A percentile compares a stretch with the other conserved stretches of the same genome.
Evolutionary conservation across 2,888 invertebrate species (phyloP).

Genomic region (Melipona beecheii): DNA sequence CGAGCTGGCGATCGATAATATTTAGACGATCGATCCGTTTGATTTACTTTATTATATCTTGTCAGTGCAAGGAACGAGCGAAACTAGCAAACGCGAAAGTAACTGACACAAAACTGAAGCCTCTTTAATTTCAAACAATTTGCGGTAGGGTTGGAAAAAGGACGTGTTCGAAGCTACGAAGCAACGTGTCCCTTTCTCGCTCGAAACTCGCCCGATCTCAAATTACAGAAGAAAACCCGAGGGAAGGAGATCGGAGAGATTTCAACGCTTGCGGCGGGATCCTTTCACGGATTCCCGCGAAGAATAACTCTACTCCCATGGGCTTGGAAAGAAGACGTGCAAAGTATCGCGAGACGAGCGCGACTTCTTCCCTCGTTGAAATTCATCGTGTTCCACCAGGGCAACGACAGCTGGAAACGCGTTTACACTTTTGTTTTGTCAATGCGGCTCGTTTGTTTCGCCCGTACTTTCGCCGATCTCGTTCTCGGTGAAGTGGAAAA

Average conservation of each 20-base stretch:
- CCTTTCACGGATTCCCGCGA: slow-evolving; percentile 44
- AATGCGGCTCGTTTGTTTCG: slow-evolving; percentile 41
- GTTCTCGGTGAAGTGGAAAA: neutral
- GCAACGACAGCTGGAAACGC: slow-evolving; percentile 31
- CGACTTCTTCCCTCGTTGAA: slow-evolving; percentile 49
- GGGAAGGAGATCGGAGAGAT: neutral
- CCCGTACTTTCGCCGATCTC: slow-evolving; percentile 9
- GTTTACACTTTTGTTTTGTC: slow-evolving; percentile 53
- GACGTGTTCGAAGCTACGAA: neutral
- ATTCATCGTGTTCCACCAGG: slow-evolving; percentile 49
- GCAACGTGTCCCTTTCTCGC: neutral
- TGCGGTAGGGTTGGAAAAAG: neutral
- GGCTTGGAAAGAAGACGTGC: slow-evolving; percentile 48
- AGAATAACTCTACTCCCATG: slow-evolving; percentile 47
- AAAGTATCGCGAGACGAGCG: slow-evolving; percentile 39
- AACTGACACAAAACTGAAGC: too few relatives aligned
- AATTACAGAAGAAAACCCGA: neutral
- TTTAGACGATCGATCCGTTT: too few relatives aligned
- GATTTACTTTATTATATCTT: too few relatives aligned
- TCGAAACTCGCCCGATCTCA: slow-evolving; percentile 6
- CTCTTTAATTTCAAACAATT: too few relatives aligned
- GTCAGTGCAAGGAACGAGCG: too few relatives aligned
- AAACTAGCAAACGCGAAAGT: too few relatives aligned
- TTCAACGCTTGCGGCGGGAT: slow-evolving; percentile 17
- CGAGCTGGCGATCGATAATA: too few relatives aligned